Evolutionary conservation across 92 coral and sea anemone species (phyloP), one percentile per base, ranked within the genome.

Genomic region (Palythoa caribaeorum): DNA sequence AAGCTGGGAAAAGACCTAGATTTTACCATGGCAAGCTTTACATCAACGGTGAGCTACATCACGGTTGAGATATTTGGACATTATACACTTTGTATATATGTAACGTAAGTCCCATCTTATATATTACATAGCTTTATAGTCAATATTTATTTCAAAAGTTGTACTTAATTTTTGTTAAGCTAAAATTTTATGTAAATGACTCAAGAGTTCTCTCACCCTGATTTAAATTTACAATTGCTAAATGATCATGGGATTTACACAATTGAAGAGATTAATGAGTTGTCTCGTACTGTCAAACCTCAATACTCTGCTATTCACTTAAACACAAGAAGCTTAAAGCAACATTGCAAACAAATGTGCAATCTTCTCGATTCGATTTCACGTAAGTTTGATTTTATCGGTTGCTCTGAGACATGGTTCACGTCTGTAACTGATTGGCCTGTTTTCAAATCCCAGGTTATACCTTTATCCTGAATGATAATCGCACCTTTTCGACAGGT

Each of bases 371-470:
- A 89, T 53, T 73, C 84, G 13, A 8, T 40, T 28, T 85, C 77
- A 21, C 76, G 85, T 84, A 9, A 70, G 38, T 71, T 89, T 47
- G 85, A 89, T 84, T 89, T 83, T 40, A 77, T 74, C 21, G 91
- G 88, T 38, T 89, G 91, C 83, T 89, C 88, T 17, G 91, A 89
- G 69, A 89, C 88, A 54, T 89, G 86, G 72, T 53, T 81, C 28
- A 39, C 80, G 8, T 54, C 65, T 21, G 84, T 53, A 57, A 54
- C 68, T 38, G 77, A 83, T 39, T 39, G 75, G 75, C 76, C 40
- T 38, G 70, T 38, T 89, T 89, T 72, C 76, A 81, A 71, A 55
- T 83, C 47, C 74, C 53, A 54, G 76, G 79, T 73, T 65, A 89
- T 83, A 71, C 77, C 21, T 36, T n/a, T n/a, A n/a, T 89, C n/a